Percentiles rank a stretch among this genome's conserved stretches.
Evolutionary conservation across 2,888 invertebrate genomes (phyloP).

Genomic region (Serripes groenlandicus): DNA sequence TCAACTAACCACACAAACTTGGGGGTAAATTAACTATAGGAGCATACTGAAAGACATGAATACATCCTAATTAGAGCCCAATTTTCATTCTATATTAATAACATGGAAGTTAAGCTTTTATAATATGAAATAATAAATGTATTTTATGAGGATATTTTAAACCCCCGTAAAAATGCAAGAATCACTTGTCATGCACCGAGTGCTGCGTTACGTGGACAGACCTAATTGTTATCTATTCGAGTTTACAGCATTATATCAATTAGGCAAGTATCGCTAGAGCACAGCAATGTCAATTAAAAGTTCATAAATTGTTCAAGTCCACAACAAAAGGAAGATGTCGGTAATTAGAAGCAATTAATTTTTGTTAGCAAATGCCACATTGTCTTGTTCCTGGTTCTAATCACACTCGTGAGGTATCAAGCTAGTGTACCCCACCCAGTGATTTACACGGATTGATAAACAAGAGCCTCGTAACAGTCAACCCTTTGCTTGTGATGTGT

Average conservation of each 20-base stretch:
- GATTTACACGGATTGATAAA: constrained; percentile 17
- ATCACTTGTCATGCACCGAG: constrained; percentile 3
- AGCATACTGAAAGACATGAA: too few species aligned
- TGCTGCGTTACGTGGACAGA: constrained; percentile 8
- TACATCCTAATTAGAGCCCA: constrained; percentile 7
- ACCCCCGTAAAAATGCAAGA: constrained; percentile 2
- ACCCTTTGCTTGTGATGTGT: too few species aligned
- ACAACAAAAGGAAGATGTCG: constrained; percentile 25
- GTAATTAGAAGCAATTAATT: constrained; percentile 27
- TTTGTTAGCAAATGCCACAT: constrained; percentile 18
- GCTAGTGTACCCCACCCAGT: constrained; percentile 7
- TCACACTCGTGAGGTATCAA: constrained; percentile 15
- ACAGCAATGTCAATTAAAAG: constrained; percentile 16
- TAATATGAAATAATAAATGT: constrained; percentile 14
- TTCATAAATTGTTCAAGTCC: constrained; percentile 24
- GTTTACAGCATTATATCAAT: constrained; percentile 6
- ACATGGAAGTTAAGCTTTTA: constrained; percentile 13
- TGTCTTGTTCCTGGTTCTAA: constrained; percentile 14
- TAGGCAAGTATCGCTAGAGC: neutral
- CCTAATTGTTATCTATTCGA: constrained; percentile 13
- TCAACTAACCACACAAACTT: too few species aligned
- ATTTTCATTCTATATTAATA: constrained; percentile 12
- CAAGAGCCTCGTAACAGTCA: neutral
- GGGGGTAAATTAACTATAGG: too few species aligned
- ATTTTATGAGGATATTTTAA: constrained; percentile 17